Conservation (phyloP, 1,140 invertebrate species). For the Drosophila parabipectinata region DNA sequence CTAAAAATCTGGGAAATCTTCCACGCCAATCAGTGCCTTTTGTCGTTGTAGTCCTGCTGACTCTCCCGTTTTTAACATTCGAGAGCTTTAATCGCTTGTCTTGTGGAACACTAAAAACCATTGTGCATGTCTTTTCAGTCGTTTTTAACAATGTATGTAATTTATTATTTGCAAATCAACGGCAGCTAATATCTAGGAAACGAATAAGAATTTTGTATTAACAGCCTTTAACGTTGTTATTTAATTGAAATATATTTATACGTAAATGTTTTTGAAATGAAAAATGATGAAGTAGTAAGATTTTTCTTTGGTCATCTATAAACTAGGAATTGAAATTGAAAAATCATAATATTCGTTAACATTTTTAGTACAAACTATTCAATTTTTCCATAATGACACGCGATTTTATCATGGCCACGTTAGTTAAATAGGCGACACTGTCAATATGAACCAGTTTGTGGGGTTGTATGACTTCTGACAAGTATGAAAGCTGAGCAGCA, state of each 20-base stretch:
- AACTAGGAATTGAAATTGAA: not conserved
- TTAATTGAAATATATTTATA: conserved; percentile 74
- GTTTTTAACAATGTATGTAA: conserved; percentile 53
- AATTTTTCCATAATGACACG: conserved; percentile 22
- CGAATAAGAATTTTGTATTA: conserved; percentile 45
- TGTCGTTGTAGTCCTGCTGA: conserved; percentile 24
- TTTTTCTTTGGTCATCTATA: conserved; percentile 1
- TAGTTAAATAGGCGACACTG: conserved; percentile 34
- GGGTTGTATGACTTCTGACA: conserved; percentile 34
- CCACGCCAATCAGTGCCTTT: conserved; percentile 61
- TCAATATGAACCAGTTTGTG: conserved; percentile 44
- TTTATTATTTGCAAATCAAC: conserved; percentile 23
- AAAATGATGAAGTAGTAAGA: conserved; percentile 13
- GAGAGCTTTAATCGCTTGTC: conserved; percentile 40
- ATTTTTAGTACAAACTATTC: conserved; percentile 8
- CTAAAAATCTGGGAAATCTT: conserved; percentile 31
- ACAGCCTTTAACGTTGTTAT: conserved; percentile 72
- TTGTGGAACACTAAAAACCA: conserved; percentile 41
- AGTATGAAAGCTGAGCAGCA: conserved; percentile 34
- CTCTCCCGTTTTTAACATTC: conserved; percentile 49
- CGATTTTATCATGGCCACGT: conserved; percentile 43
- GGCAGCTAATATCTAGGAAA: conserved; percentile 44
- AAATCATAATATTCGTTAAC: too few species aligned
- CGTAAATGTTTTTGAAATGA: conserved; percentile 62
- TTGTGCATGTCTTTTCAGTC: conserved; percentile 29